Evolutionary conservation across 1,140 invertebrate species (phyloP).

Genomic region (Cecropterus lyciades): DNA sequence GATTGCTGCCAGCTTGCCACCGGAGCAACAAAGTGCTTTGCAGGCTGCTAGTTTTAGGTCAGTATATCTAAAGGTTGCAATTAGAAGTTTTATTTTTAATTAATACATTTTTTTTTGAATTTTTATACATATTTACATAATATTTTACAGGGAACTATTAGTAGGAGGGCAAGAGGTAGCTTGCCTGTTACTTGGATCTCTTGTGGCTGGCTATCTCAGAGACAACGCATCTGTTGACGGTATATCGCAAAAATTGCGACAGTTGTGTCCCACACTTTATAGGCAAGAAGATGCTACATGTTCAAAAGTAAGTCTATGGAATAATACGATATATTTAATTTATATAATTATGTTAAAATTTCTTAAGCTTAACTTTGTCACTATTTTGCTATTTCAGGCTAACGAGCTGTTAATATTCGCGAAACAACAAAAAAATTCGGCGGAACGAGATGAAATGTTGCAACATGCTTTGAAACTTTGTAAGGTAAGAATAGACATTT

Average conservation of each 20-base stretch:
- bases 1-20: slow-evolving; percentile 88
- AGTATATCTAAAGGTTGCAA: too few species aligned
- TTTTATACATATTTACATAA: neutral
- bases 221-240: slow-evolving; percentile 97
- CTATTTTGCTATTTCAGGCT: slow-evolving; percentile 90
- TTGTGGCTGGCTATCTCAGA: slow-evolving; percentile 94
- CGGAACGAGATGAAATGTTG: slow-evolving; percentile 88
- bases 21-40: slow-evolving; percentile 86
- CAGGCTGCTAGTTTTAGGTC: slow-evolving; percentile 85
- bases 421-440: slow-evolving; percentile 89
- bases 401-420: slow-evolving; percentile 95
- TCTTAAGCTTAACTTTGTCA: too few species aligned
- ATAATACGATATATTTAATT: too few species aligned
- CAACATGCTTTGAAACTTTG: slow-evolving; percentile 93
- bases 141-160: slow-evolving; percentile 91
- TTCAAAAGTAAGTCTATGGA: slow-evolving; percentile 88
- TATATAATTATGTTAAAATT: too few species aligned
- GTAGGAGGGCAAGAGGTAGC: slow-evolving; percentile 93
- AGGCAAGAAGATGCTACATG: slow-evolving; percentile 97
- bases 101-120: too few species aligned
- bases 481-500: slow-evolving; percentile 81
- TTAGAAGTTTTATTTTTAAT: too few species aligned
- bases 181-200: slow-evolving; percentile 88
- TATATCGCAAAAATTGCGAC: slow-evolving; percentile 94
- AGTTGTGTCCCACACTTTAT: slow-evolving; percentile 97